Base-by-base conservation (phyloP, 2,888 invertebrate species). In the Trilocha varians region DNA sequence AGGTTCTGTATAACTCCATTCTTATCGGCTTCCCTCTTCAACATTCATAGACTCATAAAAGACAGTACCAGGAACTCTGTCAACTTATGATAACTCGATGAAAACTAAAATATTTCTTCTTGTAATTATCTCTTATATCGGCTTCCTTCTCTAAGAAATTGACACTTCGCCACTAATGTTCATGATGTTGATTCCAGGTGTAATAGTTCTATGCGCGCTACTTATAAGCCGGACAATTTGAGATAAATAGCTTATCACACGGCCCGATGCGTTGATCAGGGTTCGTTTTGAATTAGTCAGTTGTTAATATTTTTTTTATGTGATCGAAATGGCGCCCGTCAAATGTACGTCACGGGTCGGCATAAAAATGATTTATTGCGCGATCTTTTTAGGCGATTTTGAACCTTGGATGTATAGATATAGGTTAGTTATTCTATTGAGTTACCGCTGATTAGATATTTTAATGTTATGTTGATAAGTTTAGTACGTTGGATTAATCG, bases 331-430 rank as follows among this genome's bases (percentile, higher is more conserved):
- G 53, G 56, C 59, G 65, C 71, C 73, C 65, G 67, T 79, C 78
- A 71, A 56, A 51, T 46, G 50, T 43, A 61, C 70, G 73, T 78
- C 75, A 71, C 62, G 73, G 63, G 60, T 70, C 43, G 52, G 55
- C 61, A 63, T 62, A 61, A 54, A 25, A 62, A 75, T 78, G 78
- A 80, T 79, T 78, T 74, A 80, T 78, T 62, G 60, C 48, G 37
- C 34, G 40, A 40, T 16, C 41, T 53, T 51, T 56, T 52, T 59
- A 59, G 57, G 55, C 54, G 57, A 75, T 63, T 64, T 45, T 61
- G 52, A 38, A 57, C 55, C 59, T 56, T 74, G 63, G 52, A 34
- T 1, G 0, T 38, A 43, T 42, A 41, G 17, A 32, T 36, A 50
- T 69, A 77, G 41, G 52, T 66, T 57, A 52, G 40, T 47, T 45